Evolutionary conservation across 2,797 vertebrate species (phyloP).

Genomic region (Apodemus agrarius): DNA sequence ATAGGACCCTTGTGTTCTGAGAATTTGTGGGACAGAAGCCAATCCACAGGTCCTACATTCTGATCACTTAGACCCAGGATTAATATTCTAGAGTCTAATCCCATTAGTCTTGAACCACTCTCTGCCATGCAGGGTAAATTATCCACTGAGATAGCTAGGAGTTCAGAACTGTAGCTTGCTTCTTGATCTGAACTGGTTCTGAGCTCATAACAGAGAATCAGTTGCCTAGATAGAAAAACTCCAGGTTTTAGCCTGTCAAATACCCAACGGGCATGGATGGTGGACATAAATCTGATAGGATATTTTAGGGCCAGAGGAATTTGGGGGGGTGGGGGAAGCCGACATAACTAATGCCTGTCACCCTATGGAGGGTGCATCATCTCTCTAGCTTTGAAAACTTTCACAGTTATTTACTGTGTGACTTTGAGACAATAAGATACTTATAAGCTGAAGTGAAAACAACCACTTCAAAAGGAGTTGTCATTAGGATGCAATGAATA

Average conservation of each 20-base stretch:
- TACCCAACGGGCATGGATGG: neutral
- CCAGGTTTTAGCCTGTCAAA: neutral
- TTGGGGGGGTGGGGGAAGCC: neutral
- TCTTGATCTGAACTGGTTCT: neutral
- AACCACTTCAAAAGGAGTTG: neutral
- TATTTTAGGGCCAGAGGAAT: neutral
- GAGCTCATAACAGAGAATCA: neutral
- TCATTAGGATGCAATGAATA: neutral
- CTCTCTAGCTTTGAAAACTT: neutral
- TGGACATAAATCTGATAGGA: neutral
- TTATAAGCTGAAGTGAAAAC: neutral
- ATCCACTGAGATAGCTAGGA: neutral
- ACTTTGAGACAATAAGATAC: neutral
- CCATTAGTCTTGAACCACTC: neutral
- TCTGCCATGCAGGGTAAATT: neutral
- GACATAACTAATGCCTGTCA: accelerated
- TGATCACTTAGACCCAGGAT: neutral
- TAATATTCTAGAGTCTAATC: neutral
- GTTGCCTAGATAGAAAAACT: neutral
- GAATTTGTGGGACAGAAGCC: neutral
- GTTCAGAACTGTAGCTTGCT: neutral
- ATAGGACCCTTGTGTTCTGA: neutral
- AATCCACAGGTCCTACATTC: neutral
- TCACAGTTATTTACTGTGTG: neutral
- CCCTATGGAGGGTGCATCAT: neutral